These are phyloP conservation scores for Scelioninae gen. 1 DNA, from an alignment of 2,888 invertebrate genomes.

Conservation along the genomic window DNA sequence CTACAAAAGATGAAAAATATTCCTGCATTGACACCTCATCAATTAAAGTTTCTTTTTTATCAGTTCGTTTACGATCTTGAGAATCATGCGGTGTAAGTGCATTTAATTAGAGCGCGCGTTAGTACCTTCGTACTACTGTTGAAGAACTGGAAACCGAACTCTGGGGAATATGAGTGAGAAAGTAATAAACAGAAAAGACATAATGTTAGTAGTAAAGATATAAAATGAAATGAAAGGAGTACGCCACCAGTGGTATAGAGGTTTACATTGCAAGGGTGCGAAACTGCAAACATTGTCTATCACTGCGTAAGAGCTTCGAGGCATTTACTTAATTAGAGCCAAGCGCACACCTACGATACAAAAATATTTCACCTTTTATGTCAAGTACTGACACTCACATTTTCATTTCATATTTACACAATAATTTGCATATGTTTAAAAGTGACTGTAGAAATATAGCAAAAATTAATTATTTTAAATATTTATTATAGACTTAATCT, in stretches of 20 bases:
- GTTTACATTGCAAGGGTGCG: constrained; percentile 71
- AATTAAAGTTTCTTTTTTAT: constrained; percentile 75
- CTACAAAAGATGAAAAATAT: constrained; percentile 67
- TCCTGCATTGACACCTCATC: constrained; percentile 78
- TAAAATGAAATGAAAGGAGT: constrained; percentile 56
- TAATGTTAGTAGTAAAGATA: constrained; percentile 46
- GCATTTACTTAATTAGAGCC: constrained; percentile 80
- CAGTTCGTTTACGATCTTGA: constrained; percentile 72
- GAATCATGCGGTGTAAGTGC: constrained; percentile 76
- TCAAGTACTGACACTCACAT: constrained; percentile 66
- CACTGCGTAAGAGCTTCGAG: constrained; percentile 73
- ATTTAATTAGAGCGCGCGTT: constrained; percentile 78
- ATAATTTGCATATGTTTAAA: constrained; percentile 41
- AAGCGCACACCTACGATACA: constrained; percentile 69
- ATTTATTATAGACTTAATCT: too few species aligned
- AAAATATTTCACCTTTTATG: constrained; percentile 65
- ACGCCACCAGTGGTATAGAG: constrained; percentile 43
- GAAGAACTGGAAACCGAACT: constrained; percentile 71
- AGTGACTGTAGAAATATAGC: constrained; percentile 26
- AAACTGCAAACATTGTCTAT: constrained; percentile 77
- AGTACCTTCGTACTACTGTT: constrained; percentile 69
- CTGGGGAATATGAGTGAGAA: constrained; percentile 61
- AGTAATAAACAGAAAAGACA: constrained; percentile 54
- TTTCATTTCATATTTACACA: constrained; percentile 48
- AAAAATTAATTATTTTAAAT: constrained; percentile 16